Evolutionary conservation across 2,113 vertebrate genomes (phyloP).

Genomic region (Lasiurus cinereus): DNA sequence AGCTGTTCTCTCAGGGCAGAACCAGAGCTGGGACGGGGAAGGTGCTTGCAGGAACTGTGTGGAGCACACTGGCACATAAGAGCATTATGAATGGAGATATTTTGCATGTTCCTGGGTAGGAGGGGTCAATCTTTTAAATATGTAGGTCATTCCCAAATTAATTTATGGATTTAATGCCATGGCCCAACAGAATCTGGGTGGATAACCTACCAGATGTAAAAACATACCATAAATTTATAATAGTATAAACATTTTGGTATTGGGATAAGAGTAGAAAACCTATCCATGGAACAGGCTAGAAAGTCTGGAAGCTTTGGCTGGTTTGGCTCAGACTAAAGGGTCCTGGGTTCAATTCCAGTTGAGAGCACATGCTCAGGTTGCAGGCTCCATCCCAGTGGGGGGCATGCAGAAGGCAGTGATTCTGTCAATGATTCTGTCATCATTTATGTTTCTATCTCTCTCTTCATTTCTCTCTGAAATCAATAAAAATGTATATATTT

Average conservation of each 20-base stretch:
- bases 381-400: too few species aligned
- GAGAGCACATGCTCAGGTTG: too few species aligned
- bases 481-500: neutral
- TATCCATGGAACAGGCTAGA: neutral
- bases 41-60: neutral
- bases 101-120: neutral
- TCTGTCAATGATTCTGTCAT: too few species aligned
- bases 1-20: neutral
- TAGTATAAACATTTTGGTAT: neutral
- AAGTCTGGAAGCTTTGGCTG: neutral
- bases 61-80: neutral
- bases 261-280: neutral
- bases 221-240: neutral
- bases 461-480: too few species aligned
- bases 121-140: neutral
- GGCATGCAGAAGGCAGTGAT: too few species aligned
- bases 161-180: neutral
- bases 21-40: neutral
- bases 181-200: neutral
- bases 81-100: neutral
- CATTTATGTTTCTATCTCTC: too few species aligned
- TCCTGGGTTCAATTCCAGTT: too few species aligned
- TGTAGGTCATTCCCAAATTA: neutral
- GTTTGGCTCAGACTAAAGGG: too few species aligned
- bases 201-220: neutral